These are phyloP conservation scores for Oncorhynchus tshawytscha DNA, from an alignment of 2,113 vertebrate species.

Conservation along the genomic window DNA sequence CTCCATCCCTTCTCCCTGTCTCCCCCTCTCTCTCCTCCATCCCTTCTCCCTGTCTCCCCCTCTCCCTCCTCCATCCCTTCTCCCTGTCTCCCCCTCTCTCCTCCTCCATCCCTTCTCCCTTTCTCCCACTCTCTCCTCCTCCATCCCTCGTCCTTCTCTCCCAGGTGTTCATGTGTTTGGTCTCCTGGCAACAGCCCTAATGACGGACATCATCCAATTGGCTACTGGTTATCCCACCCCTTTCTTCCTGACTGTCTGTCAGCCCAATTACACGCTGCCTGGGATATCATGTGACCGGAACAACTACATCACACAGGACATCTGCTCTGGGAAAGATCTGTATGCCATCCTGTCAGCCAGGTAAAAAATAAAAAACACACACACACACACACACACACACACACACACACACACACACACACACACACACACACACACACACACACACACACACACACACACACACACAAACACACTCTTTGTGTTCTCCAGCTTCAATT, in stretches of 20 bases:
- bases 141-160: constrained; percentile 6
- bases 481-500: not conserved
- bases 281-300: constrained; percentile 85
- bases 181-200: constrained; percentile 89
- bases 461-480: not conserved
- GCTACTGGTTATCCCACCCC: constrained; percentile 92
- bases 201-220: constrained; percentile 93
- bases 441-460: too few species aligned
- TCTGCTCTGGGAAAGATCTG: constrained; percentile 86
- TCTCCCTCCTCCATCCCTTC: too few species aligned
- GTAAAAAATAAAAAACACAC: constrained; percentile 53
- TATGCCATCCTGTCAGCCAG: constrained; percentile 91
- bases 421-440: too few species aligned
- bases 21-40: too few species aligned
- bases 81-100: too few species aligned
- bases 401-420: too few species aligned
- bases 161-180: constrained; percentile 93
- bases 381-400: too few species aligned
- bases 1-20: too few species aligned
- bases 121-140: not conserved
- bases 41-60: too few species aligned
- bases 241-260: constrained; percentile 96
- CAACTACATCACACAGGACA: constrained; percentile 91
- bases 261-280: constrained; percentile 90
- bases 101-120: too few species aligned